These are phyloP conservation scores for Macropis europaea DNA, from an alignment of 2,888 invertebrate species.

Conservation along the genomic window DNA sequence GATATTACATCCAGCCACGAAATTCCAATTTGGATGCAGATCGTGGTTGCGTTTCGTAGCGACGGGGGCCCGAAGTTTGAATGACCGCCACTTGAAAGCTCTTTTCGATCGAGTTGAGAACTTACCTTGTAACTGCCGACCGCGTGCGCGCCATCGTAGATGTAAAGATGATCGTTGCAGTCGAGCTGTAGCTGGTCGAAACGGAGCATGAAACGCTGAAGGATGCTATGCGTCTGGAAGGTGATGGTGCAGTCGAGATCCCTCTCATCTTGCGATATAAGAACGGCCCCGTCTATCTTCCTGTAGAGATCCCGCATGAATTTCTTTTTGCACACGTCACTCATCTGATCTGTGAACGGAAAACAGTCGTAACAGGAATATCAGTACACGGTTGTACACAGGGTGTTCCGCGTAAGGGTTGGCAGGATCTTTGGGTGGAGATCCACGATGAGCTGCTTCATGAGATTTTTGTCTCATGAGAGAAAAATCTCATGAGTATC, in stretches of 20 bases:
- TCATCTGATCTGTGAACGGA: conserved; percentile 89
- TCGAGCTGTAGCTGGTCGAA: conserved; percentile 95
- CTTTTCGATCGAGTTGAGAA: background rate
- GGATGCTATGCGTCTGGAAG: conserved; percentile 96
- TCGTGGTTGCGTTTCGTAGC: conserved; percentile 1
- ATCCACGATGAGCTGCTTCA: too few species aligned
- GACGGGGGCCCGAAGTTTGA: background rate
- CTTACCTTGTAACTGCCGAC: conserved; percentile 92
- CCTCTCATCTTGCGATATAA: conserved; percentile 94
- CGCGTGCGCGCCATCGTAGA: conserved; percentile 95
- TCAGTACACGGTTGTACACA: too few species aligned
- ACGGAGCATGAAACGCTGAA: conserved; percentile 96
- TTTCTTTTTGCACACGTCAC: conserved; percentile 93
- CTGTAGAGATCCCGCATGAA: conserved; percentile 93
- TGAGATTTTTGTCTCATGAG: too few species aligned
- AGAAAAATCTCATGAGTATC: too few species aligned
- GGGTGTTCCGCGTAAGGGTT: too few species aligned
- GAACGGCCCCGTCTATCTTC: conserved; percentile 94
- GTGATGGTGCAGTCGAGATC: conserved; percentile 96
- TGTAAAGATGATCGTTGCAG: conserved; percentile 95
- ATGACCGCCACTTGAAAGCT: background rate
- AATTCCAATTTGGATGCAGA: conserved; percentile 39
- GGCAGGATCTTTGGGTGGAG: too few species aligned
- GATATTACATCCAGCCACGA: conserved; percentile 31
- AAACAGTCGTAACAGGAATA: background rate